A percentile compares a stretch with the other conserved stretches of the same genome.
phyloP scores from a whole-genome alignment of 2,113 vertebrate genomes.

The Fulica atra region DNA sequence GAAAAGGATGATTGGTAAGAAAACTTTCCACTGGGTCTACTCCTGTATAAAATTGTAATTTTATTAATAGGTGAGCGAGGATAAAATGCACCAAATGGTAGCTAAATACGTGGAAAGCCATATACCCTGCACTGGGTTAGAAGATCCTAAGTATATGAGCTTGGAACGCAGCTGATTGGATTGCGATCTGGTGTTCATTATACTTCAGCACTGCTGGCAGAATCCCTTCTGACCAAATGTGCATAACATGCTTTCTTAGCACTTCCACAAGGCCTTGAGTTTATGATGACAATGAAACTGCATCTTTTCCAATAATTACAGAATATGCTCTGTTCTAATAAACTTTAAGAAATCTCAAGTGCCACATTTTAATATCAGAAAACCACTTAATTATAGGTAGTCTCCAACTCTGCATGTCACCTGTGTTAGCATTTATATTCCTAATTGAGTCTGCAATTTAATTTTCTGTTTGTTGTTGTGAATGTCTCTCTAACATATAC shows the following conservation, averaged over 20 bases:
- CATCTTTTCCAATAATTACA: slow-evolving; percentile 54
- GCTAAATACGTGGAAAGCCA: slow-evolving; percentile 14
- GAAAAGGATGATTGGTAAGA: slow-evolving; percentile 11
- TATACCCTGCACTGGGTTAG: slow-evolving; percentile 43
- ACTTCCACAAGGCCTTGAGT: slow-evolving; percentile 38
- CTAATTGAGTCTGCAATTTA: slow-evolving; percentile 69
- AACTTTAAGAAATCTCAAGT: slow-evolving; percentile 70
- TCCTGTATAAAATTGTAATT: slow-evolving; percentile 53
- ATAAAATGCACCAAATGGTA: slow-evolving; percentile 48
- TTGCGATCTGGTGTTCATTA: slow-evolving; percentile 57
- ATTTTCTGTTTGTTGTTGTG: slow-evolving; percentile 70
- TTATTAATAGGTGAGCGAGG: slow-evolving; percentile 64
- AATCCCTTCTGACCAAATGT: slow-evolving; percentile 10
- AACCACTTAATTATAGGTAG: slow-evolving; percentile 78
- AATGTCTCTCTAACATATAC: slow-evolving; percentile 63
- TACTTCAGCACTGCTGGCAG: slow-evolving; percentile 38
- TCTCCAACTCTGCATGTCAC: slow-evolving; percentile 71
- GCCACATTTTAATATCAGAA: slow-evolving; percentile 77
- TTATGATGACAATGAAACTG: slow-evolving; percentile 42
- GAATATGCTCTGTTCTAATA: slow-evolving; percentile 63
- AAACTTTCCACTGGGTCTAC: slow-evolving; percentile 24
- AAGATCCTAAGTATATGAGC: slow-evolving; percentile 32
- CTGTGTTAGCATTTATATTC: slow-evolving; percentile 76
- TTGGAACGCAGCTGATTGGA: slow-evolving; percentile 50
- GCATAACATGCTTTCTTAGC: slow-evolving; percentile 31